phyloP scores from a whole-genome alignment of 2,888 invertebrate species.

The Gymnocheta viridis region DNA sequence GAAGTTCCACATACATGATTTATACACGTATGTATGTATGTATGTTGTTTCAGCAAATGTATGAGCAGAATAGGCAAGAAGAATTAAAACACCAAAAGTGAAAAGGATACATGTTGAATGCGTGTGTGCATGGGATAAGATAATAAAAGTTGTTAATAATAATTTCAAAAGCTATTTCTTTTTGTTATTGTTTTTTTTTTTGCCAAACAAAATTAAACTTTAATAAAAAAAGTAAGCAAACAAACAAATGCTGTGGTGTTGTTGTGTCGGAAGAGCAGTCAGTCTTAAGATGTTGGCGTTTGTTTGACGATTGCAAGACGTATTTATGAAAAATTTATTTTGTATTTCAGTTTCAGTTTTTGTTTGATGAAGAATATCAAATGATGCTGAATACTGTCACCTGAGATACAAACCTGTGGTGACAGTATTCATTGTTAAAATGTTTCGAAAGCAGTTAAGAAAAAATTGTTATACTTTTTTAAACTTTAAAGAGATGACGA shows the following conservation, averaged over 20 bases:
- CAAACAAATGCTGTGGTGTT: background rate
- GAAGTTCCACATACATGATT: background rate
- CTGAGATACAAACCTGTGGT: slow-evolving; percentile 51
- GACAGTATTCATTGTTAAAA: slow-evolving; percentile 13
- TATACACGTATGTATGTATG: background rate
- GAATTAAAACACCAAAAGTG: background rate
- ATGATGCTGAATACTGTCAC: slow-evolving; percentile 57
- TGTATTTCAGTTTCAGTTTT: slow-evolving; percentile 10
- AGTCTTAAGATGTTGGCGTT: background rate
- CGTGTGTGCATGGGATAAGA: background rate
- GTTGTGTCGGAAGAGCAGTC: background rate
- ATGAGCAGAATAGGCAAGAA: slow-evolving; percentile 2
- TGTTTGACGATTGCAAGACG: background rate
- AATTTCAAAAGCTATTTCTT: background rate
- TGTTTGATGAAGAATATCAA: slow-evolving; percentile 47
- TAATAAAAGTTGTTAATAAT: background rate
- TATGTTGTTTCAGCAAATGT: slow-evolving; percentile 5
- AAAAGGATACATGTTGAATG: slow-evolving; percentile 18
- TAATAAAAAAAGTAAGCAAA: background rate
- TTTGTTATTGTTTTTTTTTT: background rate
- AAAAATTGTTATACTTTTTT: slow-evolving; percentile 54
- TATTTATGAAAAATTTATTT: slow-evolving; percentile 17
- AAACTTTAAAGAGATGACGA: slow-evolving; percentile 56
- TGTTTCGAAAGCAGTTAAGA: slow-evolving; percentile 34
- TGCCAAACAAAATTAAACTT: background rate